Conservation (phyloP, 2,888 invertebrate species). For the Exephanes ischioxanthus region DNA sequence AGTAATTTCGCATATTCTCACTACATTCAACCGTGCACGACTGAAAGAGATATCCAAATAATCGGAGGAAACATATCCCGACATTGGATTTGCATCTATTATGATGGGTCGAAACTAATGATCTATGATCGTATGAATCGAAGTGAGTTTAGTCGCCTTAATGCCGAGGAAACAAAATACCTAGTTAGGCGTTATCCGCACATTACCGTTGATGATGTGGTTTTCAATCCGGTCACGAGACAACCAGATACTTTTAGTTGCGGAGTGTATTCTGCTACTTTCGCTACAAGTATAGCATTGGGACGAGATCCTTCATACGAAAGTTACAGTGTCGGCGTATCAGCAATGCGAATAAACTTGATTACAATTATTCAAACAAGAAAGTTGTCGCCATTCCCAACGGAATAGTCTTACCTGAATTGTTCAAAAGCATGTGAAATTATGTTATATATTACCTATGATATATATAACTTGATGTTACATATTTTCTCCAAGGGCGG, state of each 20-base stretch:
- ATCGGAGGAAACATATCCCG: constrained; percentile 44
- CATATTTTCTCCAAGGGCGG: too few relatives aligned
- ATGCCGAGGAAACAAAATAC: constrained; percentile 35
- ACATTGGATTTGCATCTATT: constrained; percentile 59
- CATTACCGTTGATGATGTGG: constrained; percentile 2
- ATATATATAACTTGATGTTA: too few relatives aligned
- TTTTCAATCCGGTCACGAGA: constrained; percentile 5
- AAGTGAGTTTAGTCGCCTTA: constrained; percentile 15
- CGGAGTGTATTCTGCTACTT: constrained; percentile 56
- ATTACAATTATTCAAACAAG: constrained; percentile 26
- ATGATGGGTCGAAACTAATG: neutral
- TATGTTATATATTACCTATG: too few relatives aligned
- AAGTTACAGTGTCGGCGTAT: constrained; percentile 23
- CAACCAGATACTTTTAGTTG: constrained; percentile 53
- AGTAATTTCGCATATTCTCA: neutral
- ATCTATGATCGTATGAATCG: constrained; percentile 51
- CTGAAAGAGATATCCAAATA: constrained; percentile 57
- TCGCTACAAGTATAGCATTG: constrained; percentile 54
- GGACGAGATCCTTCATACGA: constrained; percentile 22
- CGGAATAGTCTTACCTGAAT: neutral
- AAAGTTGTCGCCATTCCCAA: constrained; percentile 40
- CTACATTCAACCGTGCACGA: constrained; percentile 19
- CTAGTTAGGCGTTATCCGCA: constrained; percentile 20
- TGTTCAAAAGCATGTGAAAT: too few relatives aligned
- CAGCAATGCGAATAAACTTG: constrained; percentile 39